Base-by-base conservation (phyloP, 1,140 invertebrate species). In the Hetaerina americana region DNA sequence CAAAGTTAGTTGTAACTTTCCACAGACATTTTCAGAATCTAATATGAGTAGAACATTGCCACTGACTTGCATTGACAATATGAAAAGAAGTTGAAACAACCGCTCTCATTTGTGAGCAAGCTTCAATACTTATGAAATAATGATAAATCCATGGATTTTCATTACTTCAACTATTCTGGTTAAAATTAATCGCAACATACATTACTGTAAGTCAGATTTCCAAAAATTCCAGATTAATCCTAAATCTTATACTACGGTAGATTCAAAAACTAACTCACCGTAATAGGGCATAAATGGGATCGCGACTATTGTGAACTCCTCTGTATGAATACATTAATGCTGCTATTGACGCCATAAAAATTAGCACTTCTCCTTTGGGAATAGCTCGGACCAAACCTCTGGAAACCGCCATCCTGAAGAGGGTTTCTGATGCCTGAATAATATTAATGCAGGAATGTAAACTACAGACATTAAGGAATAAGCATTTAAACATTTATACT, bases 381-480 rank as follows among this genome's bases (percentile, higher is more conserved):
- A 92, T 79, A 10, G 86, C 84, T 10, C 78, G 83, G 26, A 90
- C 81, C 72, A 86, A 85, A 72, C 87, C 86, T 75, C 89, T 80
- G 5, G 84, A 83, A 28, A 87, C 82, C 1, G 85, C 83, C 90
- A 92, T 92, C 74, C 85, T 85, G 80, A 90, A 92, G 25, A 91
- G 77, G 5, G 90, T 89, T 83, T 93, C 92, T 22, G 89, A 89
- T 26, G 91, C 91, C 82, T 88, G 72, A 69, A 79, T n/a, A 79
- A 79, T 76, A 74, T 71, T 67, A 73, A 57, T 72, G 57, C 69
- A 70, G 70, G n/a, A n/a, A 68, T 15, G 1, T 73, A 28, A 18
- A 27, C 24, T 24, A 72, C 10, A 28, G 18, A 29, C 5, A 12
- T 3, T 15, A 40, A 66, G 8, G 66, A 3, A 68, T 22, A 57